phyloP scores from a whole-genome alignment of 1,140 invertebrate species.

The Psix sp. region DNA sequence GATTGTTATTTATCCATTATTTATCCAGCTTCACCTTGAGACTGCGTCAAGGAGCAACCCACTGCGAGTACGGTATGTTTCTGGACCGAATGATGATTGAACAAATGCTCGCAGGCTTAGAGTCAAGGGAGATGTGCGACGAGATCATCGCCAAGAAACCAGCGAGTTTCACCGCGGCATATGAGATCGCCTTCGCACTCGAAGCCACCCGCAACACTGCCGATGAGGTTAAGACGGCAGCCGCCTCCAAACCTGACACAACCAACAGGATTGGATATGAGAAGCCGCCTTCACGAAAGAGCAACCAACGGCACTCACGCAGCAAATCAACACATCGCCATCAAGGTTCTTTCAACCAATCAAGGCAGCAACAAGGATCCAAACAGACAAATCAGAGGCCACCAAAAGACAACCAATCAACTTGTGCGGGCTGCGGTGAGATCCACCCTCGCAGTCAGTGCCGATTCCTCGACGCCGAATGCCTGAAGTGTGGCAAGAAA shows the following conservation, averaged over 20 bases:
- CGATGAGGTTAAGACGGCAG: too few species aligned
- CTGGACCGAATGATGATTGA: slow-evolving; percentile 49
- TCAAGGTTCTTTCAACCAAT: neutral
- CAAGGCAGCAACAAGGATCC: neutral
- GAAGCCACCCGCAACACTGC: too few species aligned
- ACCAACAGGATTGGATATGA: slow-evolving; percentile 16
- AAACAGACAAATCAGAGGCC: too few species aligned
- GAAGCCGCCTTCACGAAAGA: neutral
- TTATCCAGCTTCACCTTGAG: slow-evolving; percentile 32
- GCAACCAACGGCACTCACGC: neutral
- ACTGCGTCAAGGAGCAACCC: slow-evolving; percentile 22
- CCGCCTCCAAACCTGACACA: slow-evolving; percentile 3
- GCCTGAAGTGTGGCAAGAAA: too few species aligned
- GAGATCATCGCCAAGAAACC: slow-evolving; percentile 43
- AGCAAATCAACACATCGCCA: neutral
- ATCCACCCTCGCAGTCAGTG: slow-evolving; percentile 15
- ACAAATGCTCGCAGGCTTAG: slow-evolving; percentile 32
- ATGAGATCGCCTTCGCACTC: too few species aligned
- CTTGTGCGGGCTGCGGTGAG: slow-evolving; percentile 27
- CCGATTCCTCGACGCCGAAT: slow-evolving; percentile 22
- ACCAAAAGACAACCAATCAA: too few species aligned
- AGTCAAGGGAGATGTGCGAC: too few species aligned
- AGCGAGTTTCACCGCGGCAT: slow-evolving; percentile 4
- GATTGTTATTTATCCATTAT: too few species aligned
- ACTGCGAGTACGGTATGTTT: slow-evolving; percentile 45